Evolutionary conservation across 2,797 vertebrate genomes (phyloP).

Genomic region (Tenualosa thibaudeaui): DNA sequence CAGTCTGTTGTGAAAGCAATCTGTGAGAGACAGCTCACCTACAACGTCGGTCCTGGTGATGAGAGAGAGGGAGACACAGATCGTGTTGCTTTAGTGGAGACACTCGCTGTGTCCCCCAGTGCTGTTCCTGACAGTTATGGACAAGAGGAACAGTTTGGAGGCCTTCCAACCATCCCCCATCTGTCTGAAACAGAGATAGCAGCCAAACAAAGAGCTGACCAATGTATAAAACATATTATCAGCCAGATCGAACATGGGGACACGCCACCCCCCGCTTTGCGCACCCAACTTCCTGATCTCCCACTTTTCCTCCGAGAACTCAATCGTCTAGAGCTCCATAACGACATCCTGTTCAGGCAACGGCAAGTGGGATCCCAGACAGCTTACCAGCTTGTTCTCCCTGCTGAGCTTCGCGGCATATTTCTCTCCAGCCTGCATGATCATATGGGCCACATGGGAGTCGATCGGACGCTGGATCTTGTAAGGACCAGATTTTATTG

Average conservation of each 20-base stretch:
- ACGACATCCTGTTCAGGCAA: constrained; percentile 11
- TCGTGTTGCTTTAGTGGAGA: too few species aligned
- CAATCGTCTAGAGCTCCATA: constrained; percentile 14
- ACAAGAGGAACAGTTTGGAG: too few species aligned
- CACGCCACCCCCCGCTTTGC: neutral
- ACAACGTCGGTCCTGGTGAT: too few species aligned
- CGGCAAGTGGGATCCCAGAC: neutral
- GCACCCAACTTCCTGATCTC: constrained; percentile 26
- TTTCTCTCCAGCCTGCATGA: neutral
- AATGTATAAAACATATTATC: neutral
- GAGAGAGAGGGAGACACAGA: too few species aligned
- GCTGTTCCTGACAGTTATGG: too few species aligned
- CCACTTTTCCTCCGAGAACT: neutral
- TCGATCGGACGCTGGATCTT: constrained; percentile 30
- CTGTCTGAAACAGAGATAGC: neutral
- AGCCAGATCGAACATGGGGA: constrained; percentile 14
- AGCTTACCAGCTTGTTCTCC: constrained; percentile 22
- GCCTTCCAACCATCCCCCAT: neutral
- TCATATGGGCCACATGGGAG: constrained; percentile 26
- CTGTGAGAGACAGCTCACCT: too few species aligned
- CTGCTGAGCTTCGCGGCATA: neutral
- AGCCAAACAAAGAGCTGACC: constrained; percentile 27
- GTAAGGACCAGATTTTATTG: neutral
- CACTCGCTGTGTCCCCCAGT: too few species aligned
- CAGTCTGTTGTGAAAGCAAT: too few species aligned